These are phyloP conservation scores for Chlamydotis undulata DNA, from an alignment of 2,113 vertebrate genomes.

Conservation along the genomic window DNA sequence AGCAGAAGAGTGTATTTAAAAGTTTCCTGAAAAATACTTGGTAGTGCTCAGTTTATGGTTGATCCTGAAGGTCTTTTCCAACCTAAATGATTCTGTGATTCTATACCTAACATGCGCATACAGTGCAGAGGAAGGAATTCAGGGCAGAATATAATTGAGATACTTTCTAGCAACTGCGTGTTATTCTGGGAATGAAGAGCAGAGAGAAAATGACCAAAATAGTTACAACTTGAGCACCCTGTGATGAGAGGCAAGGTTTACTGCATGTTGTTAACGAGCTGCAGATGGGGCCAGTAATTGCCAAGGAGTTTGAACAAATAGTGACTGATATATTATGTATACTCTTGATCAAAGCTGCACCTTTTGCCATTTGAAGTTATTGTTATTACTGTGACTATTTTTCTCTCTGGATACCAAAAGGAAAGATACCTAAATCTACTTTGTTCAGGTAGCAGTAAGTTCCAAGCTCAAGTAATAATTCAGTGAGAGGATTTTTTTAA, in stretches of 20 bases:
- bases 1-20: neutral
- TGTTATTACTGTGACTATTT: rapidly evolving
- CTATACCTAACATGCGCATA: neutral
- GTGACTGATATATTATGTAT: rapidly evolving
- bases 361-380: neutral
- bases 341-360: neutral
- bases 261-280: neutral
- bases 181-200: neutral
- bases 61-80: neutral
- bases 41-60: neutral
- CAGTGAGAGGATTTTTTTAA: neutral
- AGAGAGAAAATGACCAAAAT: neutral
- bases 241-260: neutral
- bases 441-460: neutral
- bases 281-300: neutral
- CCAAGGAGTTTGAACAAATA: neutral
- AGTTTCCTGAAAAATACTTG: neutral
- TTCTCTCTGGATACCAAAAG: neutral
- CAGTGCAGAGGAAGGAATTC: neutral
- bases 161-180: neutral
- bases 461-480: neutral
- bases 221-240: neutral
- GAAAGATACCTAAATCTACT: neutral
- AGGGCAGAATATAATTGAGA: neutral
- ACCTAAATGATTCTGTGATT: neutral